These are phyloP conservation scores for Micropoecilia bifurca DNA, from an alignment of 2,797 vertebrate genomes.

Conservation along the genomic window DNA sequence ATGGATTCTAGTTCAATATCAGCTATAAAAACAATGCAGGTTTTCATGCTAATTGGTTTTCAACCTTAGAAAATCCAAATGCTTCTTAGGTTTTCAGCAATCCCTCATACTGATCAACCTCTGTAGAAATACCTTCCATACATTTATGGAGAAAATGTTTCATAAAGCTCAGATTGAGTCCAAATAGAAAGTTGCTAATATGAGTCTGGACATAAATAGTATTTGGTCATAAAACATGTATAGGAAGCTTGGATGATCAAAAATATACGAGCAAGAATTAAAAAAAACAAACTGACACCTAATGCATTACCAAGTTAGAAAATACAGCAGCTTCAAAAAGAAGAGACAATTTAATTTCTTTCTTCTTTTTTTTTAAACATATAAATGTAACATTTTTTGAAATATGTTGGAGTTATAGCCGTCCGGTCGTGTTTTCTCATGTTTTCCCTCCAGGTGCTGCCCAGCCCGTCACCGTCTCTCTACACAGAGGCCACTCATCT, in stretches of 20 bases:
- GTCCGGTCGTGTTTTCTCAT: neutral
- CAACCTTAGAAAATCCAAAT: no score
- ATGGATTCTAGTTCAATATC: neutral
- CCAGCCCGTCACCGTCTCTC: conserved; percentile 81
- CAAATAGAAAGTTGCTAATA: neutral
- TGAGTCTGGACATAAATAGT: neutral
- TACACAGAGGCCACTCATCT: conserved; percentile 91
- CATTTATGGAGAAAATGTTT: neutral
- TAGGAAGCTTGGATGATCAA: neutral
- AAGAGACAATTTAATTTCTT: no score
- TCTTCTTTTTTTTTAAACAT: no score
- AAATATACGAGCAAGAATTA: neutral
- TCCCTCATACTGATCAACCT: no score
- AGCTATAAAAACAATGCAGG: neutral
- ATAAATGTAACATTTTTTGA: neutral
- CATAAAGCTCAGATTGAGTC: neutral
- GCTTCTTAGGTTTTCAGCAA: no score
- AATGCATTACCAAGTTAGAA: no score
- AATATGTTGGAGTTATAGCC: neutral
- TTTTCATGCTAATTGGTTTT: no score
- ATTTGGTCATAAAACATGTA: neutral
- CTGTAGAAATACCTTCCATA: no score
- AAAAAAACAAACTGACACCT: no score
- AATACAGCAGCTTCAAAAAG: no score
- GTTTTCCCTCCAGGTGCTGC: conserved; percentile 83